Evolutionary conservation across 2,888 invertebrate genomes (phyloP), one percentile per base, ranked within the genome.

Genomic region (Stenolophus ochropezus): DNA sequence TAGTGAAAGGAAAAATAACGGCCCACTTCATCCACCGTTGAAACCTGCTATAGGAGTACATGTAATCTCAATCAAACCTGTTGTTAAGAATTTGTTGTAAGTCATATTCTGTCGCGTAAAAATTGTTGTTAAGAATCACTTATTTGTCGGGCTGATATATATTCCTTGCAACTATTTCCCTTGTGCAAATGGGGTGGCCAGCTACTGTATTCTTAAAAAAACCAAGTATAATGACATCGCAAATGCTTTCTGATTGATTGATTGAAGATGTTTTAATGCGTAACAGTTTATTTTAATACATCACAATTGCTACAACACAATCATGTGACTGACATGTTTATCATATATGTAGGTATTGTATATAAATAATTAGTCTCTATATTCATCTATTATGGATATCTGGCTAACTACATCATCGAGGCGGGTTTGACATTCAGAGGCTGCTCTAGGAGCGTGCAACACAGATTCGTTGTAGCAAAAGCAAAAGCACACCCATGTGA

Each of bases 281-380:
- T 81, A 81, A 81, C 81, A 81, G 81, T 65, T 81, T 81, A 61
- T 81, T 80, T 78, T 80, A 81, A 75, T 81, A 81, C 75, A 81
- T 74, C 81, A 81, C 85, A 87, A 88, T 89, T 88, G 88, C 87
- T 88, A 89, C 87, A 89, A 89, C 88, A 89, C 88, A 88, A 89
- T 89, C 87, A 85, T 84, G 85, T 84, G 83, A 82, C 83, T 82
- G 83, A 83, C 81, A 81, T 75, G 47, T 71, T n/a, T 80, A 71
- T 79, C 51, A 74, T 74, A 20, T 74, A 51, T 74, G 51, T 74
- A 80, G 61, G 23, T 77, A 65, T 61, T 61, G 75, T 81, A 81
- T 81, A 81, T 81, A 81, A 81, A 81, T 81, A 81, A 80, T 81
- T 71, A 75, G 51, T 81, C 74, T 81, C 61, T 81, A 81, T 81